Evolutionary conservation across 2,113 vertebrate genomes (phyloP).

Genomic region (Anser cygnoides): DNA sequence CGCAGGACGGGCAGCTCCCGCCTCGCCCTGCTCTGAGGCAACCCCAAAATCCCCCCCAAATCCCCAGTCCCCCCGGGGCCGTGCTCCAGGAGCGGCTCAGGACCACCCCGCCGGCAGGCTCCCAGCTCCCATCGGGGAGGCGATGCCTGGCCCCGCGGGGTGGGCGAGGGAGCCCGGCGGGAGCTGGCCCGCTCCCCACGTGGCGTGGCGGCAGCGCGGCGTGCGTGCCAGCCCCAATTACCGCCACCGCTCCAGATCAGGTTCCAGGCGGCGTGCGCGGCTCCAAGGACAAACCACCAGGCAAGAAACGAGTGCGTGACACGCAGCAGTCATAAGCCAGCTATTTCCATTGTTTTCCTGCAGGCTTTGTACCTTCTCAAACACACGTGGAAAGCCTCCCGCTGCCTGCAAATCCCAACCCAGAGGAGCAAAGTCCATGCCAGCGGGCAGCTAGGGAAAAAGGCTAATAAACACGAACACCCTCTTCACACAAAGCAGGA

Average conservation of each 20-base stretch:
- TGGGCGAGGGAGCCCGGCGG: no score
- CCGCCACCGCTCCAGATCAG: neutral
- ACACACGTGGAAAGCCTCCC: slow-evolving; percentile 51
- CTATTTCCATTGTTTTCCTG: slow-evolving; percentile 63
- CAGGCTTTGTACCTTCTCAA: slow-evolving; percentile 61
- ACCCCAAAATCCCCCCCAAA: neutral
- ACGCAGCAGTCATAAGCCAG: slow-evolving; percentile 52
- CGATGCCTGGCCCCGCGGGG: neutral
- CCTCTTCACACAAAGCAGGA: neutral
- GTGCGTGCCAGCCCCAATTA: neutral
- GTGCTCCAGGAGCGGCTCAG: accelerated
- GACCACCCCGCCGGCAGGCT: neutral
- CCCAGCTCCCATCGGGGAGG: neutral
- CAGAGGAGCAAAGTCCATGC: slow-evolving; percentile 38
- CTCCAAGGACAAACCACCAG: slow-evolving; percentile 30
- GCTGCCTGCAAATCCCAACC: slow-evolving; percentile 33
- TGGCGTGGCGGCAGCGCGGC: neutral
- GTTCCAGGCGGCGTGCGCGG: neutral
- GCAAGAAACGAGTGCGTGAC: slow-evolving; percentile 37
- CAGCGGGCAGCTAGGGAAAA: neutral
- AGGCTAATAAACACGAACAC: neutral
- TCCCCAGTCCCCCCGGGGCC: neutral
- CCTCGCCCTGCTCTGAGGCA: accelerated
- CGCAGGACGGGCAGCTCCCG: accelerated
- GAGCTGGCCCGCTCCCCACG: accelerated